Conservation (phyloP, 2,888 invertebrate genomes). For the Caenorhabditis afra region DNA sequence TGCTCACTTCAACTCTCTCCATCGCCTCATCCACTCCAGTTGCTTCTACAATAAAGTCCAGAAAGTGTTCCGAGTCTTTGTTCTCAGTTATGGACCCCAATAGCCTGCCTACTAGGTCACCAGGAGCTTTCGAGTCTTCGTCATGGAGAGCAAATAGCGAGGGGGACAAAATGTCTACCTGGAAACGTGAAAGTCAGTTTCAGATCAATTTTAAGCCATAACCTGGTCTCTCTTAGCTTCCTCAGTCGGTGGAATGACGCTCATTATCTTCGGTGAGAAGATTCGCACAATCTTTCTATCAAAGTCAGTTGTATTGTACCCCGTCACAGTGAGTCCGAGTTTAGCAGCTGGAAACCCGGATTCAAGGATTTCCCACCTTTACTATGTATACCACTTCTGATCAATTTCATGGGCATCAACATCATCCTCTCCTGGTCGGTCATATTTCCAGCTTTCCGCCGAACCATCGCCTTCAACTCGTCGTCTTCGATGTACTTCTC, state of each 20-base stretch:
- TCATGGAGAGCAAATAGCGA: constrained; percentile 48
- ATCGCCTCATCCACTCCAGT: constrained; percentile 56
- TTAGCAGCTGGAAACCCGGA: constrained; percentile 53
- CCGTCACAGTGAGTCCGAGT: constrained; percentile 55
- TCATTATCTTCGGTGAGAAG: constrained; percentile 59
- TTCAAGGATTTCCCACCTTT: too few species aligned
- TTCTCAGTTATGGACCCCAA: constrained; percentile 22
- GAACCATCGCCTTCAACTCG: constrained; percentile 37
- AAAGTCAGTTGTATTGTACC: constrained; percentile 69
- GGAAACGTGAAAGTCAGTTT: constrained; percentile 11
- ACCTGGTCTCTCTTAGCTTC: constrained; percentile 36
- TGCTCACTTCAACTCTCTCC: constrained; percentile 40
- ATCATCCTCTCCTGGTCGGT: constrained; percentile 48
- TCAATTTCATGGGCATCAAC: constrained; percentile 55
- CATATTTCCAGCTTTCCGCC: constrained; percentile 42
- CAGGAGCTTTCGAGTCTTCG: constrained; percentile 19
- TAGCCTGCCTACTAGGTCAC: constrained; percentile 26
- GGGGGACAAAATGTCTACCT: constrained; percentile 57
- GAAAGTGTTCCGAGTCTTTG: constrained; percentile 38
- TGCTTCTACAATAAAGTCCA: constrained; percentile 54
- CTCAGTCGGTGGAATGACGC: constrained; percentile 32
- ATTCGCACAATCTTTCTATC: constrained; percentile 62
- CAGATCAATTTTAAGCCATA: not conserved
- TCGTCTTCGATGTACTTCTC: constrained; percentile 53
- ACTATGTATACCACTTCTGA: constrained; percentile 29